Base-by-base conservation (phyloP, 2,797 vertebrate genomes). In the Leptodactylus fallax region DNA sequence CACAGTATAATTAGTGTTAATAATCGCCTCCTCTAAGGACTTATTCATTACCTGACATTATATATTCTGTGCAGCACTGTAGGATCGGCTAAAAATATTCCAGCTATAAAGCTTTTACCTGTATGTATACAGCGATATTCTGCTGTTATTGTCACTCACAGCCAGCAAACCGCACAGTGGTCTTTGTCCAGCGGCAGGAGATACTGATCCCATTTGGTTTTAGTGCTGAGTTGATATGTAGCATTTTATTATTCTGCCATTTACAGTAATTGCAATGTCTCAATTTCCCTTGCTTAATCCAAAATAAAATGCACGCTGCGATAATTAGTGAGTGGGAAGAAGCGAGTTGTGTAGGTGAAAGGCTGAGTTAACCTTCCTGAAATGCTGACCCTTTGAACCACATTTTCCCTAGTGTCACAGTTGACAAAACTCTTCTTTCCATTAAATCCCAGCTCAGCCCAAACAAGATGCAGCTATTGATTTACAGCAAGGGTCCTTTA, bases 381-480 rank as follows among this genome's bases (percentile, higher is more conserved):
- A 83, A 81, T 85, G 74, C 51, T 83, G 83, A 86, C 81, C 88
- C 72, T 86, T 83, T 86, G 72, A 89, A 82, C 84, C 79, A 60
- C 71, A 74, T 76, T 87, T 87, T 67, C 86, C 69, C 25, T 23
- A 61, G 74, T 79, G 84, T 86, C 88, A 82, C 84, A 58, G 79
- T 27, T 89, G 79, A 82, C 53, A 65, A 82, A 86, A 80, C 23
- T 80, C 49, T 53, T 10, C 36, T 63, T 65, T 86, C 79, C 84
- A 86, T 86, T 83, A 81, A 85, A 81, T 81, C 78, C 53, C 23
- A 88, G 76, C 87, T 88, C 78, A 80, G 77, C 58, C 79, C 67
- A 89, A 81, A 84, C 74, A 76, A 71, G 72, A 89, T 89, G 72
- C 79, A 83, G 71, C 67, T 83, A 89, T 86, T 89, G 87, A 89